Conservation (phyloP, 2,797 vertebrate genomes). For the Sebastes iracundus region DNA sequence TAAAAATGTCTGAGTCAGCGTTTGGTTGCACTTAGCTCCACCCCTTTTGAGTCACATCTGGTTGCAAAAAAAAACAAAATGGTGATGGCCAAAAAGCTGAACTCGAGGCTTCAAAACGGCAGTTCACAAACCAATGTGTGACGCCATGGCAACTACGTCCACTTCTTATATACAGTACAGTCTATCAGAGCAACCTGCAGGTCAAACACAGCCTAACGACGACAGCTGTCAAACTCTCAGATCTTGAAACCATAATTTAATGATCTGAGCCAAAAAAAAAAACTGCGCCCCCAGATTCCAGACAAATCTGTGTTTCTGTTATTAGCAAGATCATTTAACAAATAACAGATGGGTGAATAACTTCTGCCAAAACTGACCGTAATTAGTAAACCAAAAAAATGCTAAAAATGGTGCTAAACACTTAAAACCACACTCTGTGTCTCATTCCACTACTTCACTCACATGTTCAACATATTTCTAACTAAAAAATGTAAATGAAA, state of each 20-base stretch:
- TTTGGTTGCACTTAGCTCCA: too few relatives aligned
- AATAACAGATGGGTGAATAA: not conserved
- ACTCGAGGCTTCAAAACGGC: too few relatives aligned
- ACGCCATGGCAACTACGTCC: too few relatives aligned
- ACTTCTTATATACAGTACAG: too few relatives aligned
- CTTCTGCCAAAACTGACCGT: not conserved
- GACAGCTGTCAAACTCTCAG: not conserved
- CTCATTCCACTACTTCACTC: not conserved
- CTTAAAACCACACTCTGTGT: not conserved
- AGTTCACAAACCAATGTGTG: too few relatives aligned
- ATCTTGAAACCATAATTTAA: not conserved
- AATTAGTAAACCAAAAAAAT: constrained; percentile 2
- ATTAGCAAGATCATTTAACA: not conserved
- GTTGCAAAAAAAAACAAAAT: too few relatives aligned
- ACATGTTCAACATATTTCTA: not conserved
- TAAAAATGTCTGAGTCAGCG: too few relatives aligned
- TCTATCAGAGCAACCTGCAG: not conserved
- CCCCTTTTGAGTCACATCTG: too few relatives aligned
- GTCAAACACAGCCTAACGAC: not conserved
- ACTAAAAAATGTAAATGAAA: not conserved
- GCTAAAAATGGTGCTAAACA: not conserved
- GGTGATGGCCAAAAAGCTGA: rapidly evolving
- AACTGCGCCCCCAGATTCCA: constrained; percentile 1
- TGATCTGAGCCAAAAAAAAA: not conserved
- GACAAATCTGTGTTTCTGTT: constrained; percentile 20